Conservation (phyloP, 2,797 vertebrate genomes). For the Mareca strepera region DNA sequence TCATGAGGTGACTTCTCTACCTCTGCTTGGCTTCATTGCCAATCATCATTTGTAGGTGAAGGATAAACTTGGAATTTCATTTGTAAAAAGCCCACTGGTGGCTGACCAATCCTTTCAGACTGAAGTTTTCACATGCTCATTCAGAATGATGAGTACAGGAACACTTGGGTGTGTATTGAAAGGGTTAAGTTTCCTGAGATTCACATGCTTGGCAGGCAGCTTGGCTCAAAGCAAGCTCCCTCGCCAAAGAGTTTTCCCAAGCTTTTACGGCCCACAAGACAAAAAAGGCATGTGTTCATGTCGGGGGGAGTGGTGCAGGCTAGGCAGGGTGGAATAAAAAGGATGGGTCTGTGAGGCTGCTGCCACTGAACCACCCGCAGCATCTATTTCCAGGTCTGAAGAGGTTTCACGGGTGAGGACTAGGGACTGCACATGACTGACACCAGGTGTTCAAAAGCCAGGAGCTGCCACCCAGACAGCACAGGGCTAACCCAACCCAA, state of each 20-base stretch:
- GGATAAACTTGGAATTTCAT: background rate
- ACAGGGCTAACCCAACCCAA: background rate
- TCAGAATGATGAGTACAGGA: background rate
- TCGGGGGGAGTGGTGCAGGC: background rate
- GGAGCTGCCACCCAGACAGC: background rate
- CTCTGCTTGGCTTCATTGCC: background rate
- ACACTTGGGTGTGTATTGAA: accelerated
- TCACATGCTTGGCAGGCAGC: background rate
- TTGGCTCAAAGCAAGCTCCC: background rate
- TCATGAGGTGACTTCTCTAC: background rate
- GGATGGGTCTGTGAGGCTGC: background rate
- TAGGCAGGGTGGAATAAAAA: background rate
- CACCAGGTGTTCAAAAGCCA: background rate
- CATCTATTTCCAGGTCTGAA: background rate
- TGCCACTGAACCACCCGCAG: background rate
- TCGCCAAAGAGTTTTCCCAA: background rate
- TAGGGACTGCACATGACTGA: background rate
- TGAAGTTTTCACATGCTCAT: background rate
- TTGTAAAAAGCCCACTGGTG: background rate
- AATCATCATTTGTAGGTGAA: background rate
- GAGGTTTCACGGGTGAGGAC: background rate
- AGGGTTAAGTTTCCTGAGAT: background rate
- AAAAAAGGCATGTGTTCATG: accelerated
- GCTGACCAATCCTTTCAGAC: background rate
- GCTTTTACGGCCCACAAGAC: background rate